These are phyloP conservation scores for Spisula subtruncata DNA, from an alignment of 2,888 invertebrate species.

Conservation along the genomic window DNA sequence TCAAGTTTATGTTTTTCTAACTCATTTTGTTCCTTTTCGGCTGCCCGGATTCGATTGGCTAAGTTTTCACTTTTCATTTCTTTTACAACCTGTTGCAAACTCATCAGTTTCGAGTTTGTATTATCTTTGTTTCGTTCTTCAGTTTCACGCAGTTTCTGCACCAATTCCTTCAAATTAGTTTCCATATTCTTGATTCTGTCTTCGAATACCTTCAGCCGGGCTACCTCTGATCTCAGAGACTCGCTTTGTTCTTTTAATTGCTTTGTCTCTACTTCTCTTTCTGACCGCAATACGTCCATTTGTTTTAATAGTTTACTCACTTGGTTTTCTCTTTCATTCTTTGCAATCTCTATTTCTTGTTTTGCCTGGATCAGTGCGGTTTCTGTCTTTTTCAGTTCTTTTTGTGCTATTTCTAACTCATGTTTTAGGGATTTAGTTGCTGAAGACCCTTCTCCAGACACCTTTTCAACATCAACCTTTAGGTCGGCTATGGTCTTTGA, in stretches of 20 bases:
- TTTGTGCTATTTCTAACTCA: slow-evolving; percentile 47
- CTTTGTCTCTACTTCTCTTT: slow-evolving; percentile 66
- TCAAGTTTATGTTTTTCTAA: slow-evolving; percentile 67
- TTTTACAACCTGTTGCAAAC: slow-evolving; percentile 63
- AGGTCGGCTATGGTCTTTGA: slow-evolving; percentile 65
- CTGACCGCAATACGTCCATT: slow-evolving; percentile 61
- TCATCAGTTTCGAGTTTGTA: slow-evolving; percentile 56
- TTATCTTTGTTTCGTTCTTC: slow-evolving; percentile 62
- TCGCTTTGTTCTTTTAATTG: slow-evolving; percentile 70
- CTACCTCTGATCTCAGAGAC: slow-evolving; percentile 62
- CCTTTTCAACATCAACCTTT: slow-evolving; percentile 54
- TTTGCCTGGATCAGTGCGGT: slow-evolving; percentile 60
- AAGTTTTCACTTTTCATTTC: slow-evolving; percentile 73
- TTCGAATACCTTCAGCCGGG: slow-evolving; percentile 67
- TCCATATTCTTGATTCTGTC: slow-evolving; percentile 67
- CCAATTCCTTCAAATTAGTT: slow-evolving; percentile 61
- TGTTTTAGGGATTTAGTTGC: slow-evolving; percentile 52
- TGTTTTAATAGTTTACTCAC: slow-evolving; percentile 66
- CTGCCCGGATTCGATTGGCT: slow-evolving; percentile 65
- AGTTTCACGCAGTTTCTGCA: slow-evolving; percentile 53
- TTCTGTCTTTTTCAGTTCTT: slow-evolving; percentile 60
- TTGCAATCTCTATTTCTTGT: slow-evolving; percentile 66
- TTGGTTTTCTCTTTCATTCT: slow-evolving; percentile 70
- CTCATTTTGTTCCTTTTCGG: slow-evolving; percentile 70
- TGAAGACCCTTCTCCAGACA: slow-evolving; percentile 47